Conservation (phyloP, 2,797 vertebrate species). For the Anas georgica region DNA sequence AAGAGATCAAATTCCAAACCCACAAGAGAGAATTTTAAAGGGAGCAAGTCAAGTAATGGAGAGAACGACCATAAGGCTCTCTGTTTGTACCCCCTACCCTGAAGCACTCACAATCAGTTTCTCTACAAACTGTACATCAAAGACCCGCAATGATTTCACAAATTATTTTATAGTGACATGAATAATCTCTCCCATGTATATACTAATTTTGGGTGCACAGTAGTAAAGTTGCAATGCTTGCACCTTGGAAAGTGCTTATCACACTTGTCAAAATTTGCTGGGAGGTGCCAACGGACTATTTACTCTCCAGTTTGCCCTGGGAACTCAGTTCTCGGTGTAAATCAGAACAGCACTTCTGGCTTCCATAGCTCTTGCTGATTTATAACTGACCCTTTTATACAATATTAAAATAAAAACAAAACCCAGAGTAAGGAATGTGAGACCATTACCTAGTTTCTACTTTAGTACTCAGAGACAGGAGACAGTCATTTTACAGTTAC, state of each 20-base stretch:
- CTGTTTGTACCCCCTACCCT: neutral
- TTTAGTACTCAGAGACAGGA: conserved; percentile 3
- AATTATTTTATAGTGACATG: neutral
- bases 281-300: neutral
- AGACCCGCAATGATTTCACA: neutral
- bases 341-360: conserved; percentile 8
- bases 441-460: conserved; percentile 26
- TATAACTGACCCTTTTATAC: conserved; percentile 24
- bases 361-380: conserved; percentile 36
- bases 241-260: neutral
- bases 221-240: neutral
- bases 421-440: neutral
- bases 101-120: neutral
- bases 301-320: neutral
- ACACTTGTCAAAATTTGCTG: neutral
- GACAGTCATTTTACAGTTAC: neutral
- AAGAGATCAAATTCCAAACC: neutral
- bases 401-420: neutral
- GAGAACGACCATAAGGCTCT: neutral
- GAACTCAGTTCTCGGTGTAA: conserved; percentile 17
- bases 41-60: neutral
- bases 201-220: neutral
- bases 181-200: neutral
- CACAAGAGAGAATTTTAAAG: neutral
- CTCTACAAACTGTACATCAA: neutral